Evolutionary conservation across 2,888 invertebrate genomes (phyloP), one percentile per base, ranked within the genome.

Genomic region (Amblyjoppa proteus): DNA sequence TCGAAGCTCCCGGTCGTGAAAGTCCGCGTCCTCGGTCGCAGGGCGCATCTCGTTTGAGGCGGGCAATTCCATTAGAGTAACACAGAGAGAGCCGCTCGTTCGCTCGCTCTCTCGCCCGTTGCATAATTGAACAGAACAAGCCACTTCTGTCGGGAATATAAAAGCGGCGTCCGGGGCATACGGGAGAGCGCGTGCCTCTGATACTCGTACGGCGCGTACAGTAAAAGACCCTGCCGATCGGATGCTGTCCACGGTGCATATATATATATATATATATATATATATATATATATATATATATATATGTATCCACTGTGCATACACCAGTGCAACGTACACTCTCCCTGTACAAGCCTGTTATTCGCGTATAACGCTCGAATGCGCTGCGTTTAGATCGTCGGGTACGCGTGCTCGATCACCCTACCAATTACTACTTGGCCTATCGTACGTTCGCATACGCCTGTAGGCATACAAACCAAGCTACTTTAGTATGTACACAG

Each of bases 101-200:
- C 7, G 49, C 41, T 34, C 53, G 81, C 38, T 13, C 45, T 45
- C 64, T 64, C 74, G 84, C 76, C 58, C 79, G 83, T 89, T 86
- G 89, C 86, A 88, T 89, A 88, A 89, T 89, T 87, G 88, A 88
- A 89, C 89, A 79, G 86, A 85, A 84, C 87, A 87, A 88, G 88
- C 84, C 84, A 88, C 87, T 82, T 82, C 70, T 82, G 64, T 78
- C 66, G 77, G 77, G 82, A 81, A 81, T 81, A 75, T 81, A 81
- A 81, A 81, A 74, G 81, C 74, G 80, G 53, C 74, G 68, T 74
- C 20, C 20, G 31, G 58, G 34, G 69, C 74, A 74, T 58, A 81
- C 49, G 66, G 49, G 51, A 71, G 66, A 38, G 73, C 64, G 76
- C 61, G 16, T 71, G 53, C 61, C 71, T 56, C 61, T 58, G 58